These are phyloP conservation scores for Vesta saturnalis DNA, from an alignment of 2,888 invertebrate species.

Conservation along the genomic window DNA sequence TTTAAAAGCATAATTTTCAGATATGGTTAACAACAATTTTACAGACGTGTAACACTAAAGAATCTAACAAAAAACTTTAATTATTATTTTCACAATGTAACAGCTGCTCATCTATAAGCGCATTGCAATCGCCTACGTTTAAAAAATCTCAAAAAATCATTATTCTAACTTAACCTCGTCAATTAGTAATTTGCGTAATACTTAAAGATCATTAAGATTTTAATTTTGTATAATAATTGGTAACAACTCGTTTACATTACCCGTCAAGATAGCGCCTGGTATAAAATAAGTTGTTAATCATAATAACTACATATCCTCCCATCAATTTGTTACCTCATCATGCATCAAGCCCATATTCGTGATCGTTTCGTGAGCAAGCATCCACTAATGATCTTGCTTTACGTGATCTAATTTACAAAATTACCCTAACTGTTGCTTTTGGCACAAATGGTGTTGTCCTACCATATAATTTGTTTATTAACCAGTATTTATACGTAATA, in stretches of 20 bases:
- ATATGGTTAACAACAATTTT: no score
- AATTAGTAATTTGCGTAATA: neutral
- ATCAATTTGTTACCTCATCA: conserved; percentile 40
- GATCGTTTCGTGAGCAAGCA: conserved; percentile 37
- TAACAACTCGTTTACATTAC: conserved; percentile 29
- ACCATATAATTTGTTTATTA: conserved; percentile 35
- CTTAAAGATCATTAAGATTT: conserved; percentile 16
- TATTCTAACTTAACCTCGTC: neutral
- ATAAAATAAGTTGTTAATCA: conserved; percentile 40
- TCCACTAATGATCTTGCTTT: conserved; percentile 44
- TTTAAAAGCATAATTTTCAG: no score
- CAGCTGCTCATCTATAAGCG: no score
- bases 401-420: conserved; percentile 47
- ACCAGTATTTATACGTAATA: conserved; percentile 17
- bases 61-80: no score
- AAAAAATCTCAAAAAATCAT: neutral
- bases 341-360: conserved; percentile 31
- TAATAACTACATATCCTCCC: conserved; percentile 35
- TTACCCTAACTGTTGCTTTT: conserved; percentile 39
- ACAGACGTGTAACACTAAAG: no score
- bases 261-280: conserved; percentile 22
- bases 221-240: conserved; percentile 20
- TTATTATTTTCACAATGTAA: no score
- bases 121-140: no score
- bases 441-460: conserved; percentile 33